Conservation (phyloP, 2,113 vertebrate genomes). For the Platysteira castanea region DNA sequence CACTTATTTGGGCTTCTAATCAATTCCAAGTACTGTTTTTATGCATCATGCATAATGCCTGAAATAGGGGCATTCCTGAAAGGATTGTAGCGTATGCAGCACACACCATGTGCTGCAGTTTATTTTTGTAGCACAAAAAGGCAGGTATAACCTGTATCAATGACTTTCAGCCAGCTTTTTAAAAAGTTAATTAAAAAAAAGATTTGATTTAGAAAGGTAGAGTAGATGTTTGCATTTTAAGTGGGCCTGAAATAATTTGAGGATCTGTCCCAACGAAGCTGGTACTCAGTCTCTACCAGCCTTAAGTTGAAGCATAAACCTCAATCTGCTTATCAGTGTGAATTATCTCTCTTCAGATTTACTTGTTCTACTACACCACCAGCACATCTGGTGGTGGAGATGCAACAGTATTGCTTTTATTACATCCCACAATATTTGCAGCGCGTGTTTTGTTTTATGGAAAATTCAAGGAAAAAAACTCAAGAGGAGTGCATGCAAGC, state of each 20-base stretch:
- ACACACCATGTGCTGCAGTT: accelerated
- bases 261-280: neutral
- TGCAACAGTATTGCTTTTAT: neutral
- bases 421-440: neutral
- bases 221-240: neutral
- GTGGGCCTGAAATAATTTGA: neutral
- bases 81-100: neutral
- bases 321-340: neutral
- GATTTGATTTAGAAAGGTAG: neutral
- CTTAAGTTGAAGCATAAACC: neutral
- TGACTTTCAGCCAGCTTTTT: neutral
- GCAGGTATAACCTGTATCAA: neutral
- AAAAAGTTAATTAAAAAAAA: neutral
- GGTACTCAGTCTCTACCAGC: neutral
- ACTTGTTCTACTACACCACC: neutral
- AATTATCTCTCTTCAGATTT: neutral
- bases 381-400: neutral
- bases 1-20: neutral
- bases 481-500: neutral
- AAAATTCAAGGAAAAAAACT: neutral
- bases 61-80: neutral
- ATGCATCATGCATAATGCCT: neutral
- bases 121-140: neutral
- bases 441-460: neutral
- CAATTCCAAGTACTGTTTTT: neutral